A percentile compares a stretch with the other conserved stretches of the same genome.
Conservation (phyloP, 2,113 vertebrate genomes). For the Grammomys surdaster region DNA sequence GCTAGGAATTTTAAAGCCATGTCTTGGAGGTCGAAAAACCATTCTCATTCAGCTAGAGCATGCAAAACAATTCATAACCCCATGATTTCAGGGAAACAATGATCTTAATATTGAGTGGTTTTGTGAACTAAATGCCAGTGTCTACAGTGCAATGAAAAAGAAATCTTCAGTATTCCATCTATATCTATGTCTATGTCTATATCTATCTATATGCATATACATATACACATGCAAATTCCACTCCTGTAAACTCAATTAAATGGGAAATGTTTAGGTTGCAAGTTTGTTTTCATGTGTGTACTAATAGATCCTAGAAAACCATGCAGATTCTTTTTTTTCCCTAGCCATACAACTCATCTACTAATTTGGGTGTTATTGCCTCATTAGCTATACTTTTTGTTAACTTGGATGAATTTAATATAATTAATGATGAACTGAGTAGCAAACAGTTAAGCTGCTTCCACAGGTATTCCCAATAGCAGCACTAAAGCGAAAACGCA, state of each 20-base stretch:
- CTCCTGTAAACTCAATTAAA: neutral
- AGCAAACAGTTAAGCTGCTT: neutral
- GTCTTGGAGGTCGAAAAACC: neutral
- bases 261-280: neutral
- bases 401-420: neutral
- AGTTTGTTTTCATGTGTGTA: neutral
- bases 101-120: neutral
- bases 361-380: neutral
- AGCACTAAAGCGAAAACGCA: neutral
- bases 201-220: neutral
- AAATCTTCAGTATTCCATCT: neutral
- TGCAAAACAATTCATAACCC: neutral
- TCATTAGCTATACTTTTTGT: neutral
- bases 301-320: neutral
- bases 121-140: neutral
- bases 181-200: too few species aligned
- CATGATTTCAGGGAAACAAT: neutral
- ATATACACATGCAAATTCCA: neutral
- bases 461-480: neutral
- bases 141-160: neutral
- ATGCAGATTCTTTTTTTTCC: neutral
- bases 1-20: neutral
- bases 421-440: neutral
- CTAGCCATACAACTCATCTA: neutral
- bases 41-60: neutral